Conservation (phyloP, 2,888 invertebrate species). For the Globia sparganii region DNA sequence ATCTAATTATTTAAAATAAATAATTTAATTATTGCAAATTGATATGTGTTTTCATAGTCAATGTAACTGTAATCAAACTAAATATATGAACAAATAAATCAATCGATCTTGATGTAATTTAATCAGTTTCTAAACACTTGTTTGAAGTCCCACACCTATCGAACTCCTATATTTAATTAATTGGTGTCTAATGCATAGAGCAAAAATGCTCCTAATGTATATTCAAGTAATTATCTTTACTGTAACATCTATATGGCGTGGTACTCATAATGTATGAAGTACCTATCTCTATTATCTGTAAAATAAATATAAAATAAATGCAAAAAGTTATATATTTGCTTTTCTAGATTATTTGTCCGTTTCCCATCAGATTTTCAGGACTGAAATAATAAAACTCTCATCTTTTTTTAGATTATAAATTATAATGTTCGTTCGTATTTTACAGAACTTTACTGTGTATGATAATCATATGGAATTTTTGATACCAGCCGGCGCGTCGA, state of each 20-base stretch:
- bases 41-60: constrained; percentile 38
- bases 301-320: constrained; percentile 55
- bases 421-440: background rate
- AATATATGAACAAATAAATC: constrained; percentile 49
- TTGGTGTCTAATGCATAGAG: constrained; percentile 58
- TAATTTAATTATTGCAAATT: constrained; percentile 45
- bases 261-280: constrained; percentile 64
- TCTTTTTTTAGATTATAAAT: background rate
- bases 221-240: constrained; percentile 57
- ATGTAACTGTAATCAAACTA: constrained; percentile 48
- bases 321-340: constrained; percentile 3
- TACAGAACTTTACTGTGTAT: background rate
- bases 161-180: constrained; percentile 41
- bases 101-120: constrained; percentile 42
- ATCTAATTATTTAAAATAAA: constrained; percentile 52
- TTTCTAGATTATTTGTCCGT: constrained; percentile 12
- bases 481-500: background rate
- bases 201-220: constrained; percentile 18
- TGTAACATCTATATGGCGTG: constrained; percentile 54
- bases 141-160: constrained; percentile 27
- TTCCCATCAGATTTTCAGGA: background rate
- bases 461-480: background rate
- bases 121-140: constrained; percentile 23
- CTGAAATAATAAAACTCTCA: background rate
- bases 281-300: constrained; percentile 55